Evolutionary conservation across 2,888 invertebrate species (phyloP).

Genomic region (Diarsia rubi): DNA sequence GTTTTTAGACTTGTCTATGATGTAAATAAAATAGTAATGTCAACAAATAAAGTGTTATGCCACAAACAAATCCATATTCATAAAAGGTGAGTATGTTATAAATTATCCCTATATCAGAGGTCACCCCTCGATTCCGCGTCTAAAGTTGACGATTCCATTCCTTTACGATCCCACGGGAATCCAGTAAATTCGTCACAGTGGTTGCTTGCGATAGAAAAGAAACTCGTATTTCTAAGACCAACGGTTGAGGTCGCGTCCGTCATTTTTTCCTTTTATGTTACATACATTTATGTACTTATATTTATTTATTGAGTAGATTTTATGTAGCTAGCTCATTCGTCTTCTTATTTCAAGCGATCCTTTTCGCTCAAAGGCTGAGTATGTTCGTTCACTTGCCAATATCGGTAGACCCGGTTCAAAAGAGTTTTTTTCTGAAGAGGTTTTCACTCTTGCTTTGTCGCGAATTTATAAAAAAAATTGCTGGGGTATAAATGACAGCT

Average conservation of each 20-base stretch:
- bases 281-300: slow-evolving; percentile 33
- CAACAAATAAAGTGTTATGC: background rate
- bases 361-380: slow-evolving; percentile 46
- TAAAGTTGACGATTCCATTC: slow-evolving; percentile 50
- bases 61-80: slow-evolving; percentile 36
- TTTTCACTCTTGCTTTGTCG: slow-evolving; percentile 34
- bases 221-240: slow-evolving; percentile 49
- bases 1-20: background rate
- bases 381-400: slow-evolving; percentile 36
- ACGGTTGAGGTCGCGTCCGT: slow-evolving; percentile 40
- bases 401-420: slow-evolving; percentile 46
- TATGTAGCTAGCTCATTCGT: slow-evolving; percentile 36
- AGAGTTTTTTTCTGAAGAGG: slow-evolving; percentile 12
- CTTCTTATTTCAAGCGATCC: slow-evolving; percentile 43
- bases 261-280: slow-evolving; percentile 51
- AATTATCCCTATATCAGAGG: slow-evolving; percentile 42
- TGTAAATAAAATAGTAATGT: background rate
- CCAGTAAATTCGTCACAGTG: slow-evolving; percentile 57
- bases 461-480: slow-evolving; percentile 16
- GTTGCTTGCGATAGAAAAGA: slow-evolving; percentile 49
- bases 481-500: slow-evolving; percentile 54
- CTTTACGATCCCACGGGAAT: slow-evolving; percentile 46
- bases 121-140: slow-evolving; percentile 36
- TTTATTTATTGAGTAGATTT: slow-evolving; percentile 55
- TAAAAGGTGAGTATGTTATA: slow-evolving; percentile 37